Percentiles rank a stretch among this genome's conserved stretches.
Conservation (phyloP, 2,113 vertebrate species). For the Globicephala melas region DNA sequence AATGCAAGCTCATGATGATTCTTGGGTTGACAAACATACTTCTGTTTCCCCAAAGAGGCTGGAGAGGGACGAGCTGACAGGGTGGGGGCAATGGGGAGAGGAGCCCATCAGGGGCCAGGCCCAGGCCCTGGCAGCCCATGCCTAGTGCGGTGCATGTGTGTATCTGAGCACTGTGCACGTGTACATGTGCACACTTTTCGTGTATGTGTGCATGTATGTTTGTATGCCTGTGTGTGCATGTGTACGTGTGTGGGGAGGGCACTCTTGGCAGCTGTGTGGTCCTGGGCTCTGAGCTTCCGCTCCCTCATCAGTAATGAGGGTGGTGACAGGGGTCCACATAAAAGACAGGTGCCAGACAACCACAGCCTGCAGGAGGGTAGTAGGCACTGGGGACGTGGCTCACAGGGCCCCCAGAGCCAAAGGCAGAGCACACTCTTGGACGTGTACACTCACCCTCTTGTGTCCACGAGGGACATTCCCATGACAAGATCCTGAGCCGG, state of each 20-base stretch:
- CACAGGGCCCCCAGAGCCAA: not conserved
- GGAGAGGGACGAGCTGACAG: not conserved
- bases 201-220: too few relatives aligned
- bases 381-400: not conserved
- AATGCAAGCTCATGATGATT: not conserved
- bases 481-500: not conserved
- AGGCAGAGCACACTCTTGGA: not conserved
- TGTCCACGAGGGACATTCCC: not conserved
- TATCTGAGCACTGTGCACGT: not conserved
- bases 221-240: not conserved
- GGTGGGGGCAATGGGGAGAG: not conserved
- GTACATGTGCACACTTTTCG: not conserved
- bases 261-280: not conserved
- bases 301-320: not conserved
- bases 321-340: fast-evolving
- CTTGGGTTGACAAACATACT: not conserved
- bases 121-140: too few relatives aligned
- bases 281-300: not conserved
- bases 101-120: not conserved
- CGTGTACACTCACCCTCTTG: not conserved
- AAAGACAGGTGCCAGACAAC: too few relatives aligned
- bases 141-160: fast-evolving
- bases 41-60: not conserved
- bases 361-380: not conserved
- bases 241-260: fast-evolving